Conservation (phyloP, 1,140 invertebrate genomes). For the Lepidurus packardi region DNA sequence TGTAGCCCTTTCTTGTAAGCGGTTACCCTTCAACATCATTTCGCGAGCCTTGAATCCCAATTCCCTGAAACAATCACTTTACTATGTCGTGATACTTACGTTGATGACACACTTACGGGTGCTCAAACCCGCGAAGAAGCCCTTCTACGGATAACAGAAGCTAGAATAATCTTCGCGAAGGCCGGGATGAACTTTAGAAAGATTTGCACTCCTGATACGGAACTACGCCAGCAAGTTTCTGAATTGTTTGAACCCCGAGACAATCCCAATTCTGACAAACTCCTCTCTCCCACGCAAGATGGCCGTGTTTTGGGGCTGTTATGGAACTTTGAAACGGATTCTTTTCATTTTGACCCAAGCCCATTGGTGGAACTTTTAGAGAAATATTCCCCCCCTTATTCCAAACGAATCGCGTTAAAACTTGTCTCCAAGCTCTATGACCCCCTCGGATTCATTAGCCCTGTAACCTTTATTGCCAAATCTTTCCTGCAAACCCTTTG, state of each 20-base stretch:
- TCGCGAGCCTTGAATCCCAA: neutral
- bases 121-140: neutral
- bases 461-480: neutral
- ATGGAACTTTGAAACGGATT: neutral
- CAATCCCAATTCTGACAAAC: too few relatives aligned
- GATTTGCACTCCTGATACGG: neutral
- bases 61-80: neutral
- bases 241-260: too few relatives aligned
- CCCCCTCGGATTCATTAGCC: neutral
- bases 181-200: neutral
- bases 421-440: neutral
- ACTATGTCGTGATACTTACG: neutral
- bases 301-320: too few relatives aligned
- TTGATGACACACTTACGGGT: neutral
- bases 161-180: neutral
- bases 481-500: neutral
- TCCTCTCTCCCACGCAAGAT: too few relatives aligned
- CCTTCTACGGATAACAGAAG: neutral
- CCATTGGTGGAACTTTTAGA: too few relatives aligned
- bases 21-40: neutral
- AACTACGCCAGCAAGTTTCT: neutral
- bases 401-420: neutral
- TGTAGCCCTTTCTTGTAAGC: neutral
- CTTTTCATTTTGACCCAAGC: too few relatives aligned
- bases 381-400: too few relatives aligned